Evolutionary conservation across 2,888 invertebrate species (phyloP), one percentile per base, ranked within the genome.

Genomic region (Idaea straminata): DNA sequence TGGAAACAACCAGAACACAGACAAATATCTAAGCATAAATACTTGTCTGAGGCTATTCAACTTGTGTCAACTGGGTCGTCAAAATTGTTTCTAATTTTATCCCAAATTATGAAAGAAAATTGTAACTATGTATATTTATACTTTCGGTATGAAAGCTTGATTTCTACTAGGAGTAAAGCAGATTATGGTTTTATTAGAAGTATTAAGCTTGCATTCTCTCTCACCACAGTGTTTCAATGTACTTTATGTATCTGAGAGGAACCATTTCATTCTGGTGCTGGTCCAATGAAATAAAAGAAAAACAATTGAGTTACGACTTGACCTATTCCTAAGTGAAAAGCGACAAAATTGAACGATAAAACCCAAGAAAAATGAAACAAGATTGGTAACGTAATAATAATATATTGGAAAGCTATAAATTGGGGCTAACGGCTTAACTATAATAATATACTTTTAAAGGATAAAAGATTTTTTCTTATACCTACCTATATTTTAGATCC

Each of bases 341-440:
- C 59, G 61, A 59, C 61, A 59, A 61, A 61, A 67, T 62, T 62
- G 61, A 62, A 66, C 65, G 61, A 64, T 67, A 68, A 66, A 71
- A 65, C 35, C 60, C 66, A 68, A 63, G 62, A 67, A 63, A 67
- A 64, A 66, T 69, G 59, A 69, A 62, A 68, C 67, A 38, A 47
- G 61, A 68, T 67, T 67, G 60, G 36, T 61, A 63, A 67, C 64
- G 64, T 64, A 59, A 71, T 47, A 68, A 66, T 61, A 70, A 70
- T 62, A 66, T 69, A 70, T 72, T 65, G 72, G 70, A 66, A 70
- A 72, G 66, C 72, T 64, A 72, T 70, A 72, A 69, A 72, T 67
- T 66, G 62, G 65, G 61, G 63, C 62, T 70, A 67, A 63, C 62
- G 66, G 66, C 64, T 47, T 47, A 47, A 47, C 47, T 47, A 47